Evolutionary conservation across 92 coral and sea anemone species (phyloP).

Genomic region (Diadumene lineata): DNA sequence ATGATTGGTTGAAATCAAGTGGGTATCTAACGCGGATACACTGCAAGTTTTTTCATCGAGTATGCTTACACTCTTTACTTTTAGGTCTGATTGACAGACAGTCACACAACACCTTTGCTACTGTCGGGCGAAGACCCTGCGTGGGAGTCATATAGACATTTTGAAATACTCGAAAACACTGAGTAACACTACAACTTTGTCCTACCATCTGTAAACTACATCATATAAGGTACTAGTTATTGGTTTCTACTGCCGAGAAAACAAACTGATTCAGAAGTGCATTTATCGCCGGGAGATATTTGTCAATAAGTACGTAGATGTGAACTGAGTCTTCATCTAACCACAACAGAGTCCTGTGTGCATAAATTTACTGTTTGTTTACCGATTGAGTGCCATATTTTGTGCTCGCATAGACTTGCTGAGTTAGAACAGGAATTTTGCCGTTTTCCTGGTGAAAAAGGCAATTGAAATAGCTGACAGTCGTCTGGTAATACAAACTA

Average conservation of each 20-base stretch:
- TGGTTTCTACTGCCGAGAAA: background rate
- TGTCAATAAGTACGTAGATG: background rate
- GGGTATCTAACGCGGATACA: no score
- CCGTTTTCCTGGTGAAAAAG: conserved; percentile 4
- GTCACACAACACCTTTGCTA: background rate
- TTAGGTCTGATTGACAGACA: background rate
- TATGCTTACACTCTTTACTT: no score
- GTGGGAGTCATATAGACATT: background rate
- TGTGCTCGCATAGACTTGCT: conserved; percentile 1
- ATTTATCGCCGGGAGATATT: background rate
- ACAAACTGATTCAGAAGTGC: background rate
- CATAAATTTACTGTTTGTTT: conserved; percentile 19
- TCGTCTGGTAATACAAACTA: background rate
- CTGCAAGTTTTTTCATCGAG: no score
- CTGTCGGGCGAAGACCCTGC: background rate
- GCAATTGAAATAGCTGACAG: background rate
- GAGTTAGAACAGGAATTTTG: no score
- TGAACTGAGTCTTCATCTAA: background rate
- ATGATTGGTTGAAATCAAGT: no score
- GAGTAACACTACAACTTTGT: background rate
- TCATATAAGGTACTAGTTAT: background rate
- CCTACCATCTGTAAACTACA: no score
- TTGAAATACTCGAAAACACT: background rate
- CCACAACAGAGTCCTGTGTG: conserved; percentile 7
- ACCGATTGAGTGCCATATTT: background rate